phyloP scores from a whole-genome alignment of 2,888 invertebrate genomes.

The Coenonympha glycerion region DNA sequence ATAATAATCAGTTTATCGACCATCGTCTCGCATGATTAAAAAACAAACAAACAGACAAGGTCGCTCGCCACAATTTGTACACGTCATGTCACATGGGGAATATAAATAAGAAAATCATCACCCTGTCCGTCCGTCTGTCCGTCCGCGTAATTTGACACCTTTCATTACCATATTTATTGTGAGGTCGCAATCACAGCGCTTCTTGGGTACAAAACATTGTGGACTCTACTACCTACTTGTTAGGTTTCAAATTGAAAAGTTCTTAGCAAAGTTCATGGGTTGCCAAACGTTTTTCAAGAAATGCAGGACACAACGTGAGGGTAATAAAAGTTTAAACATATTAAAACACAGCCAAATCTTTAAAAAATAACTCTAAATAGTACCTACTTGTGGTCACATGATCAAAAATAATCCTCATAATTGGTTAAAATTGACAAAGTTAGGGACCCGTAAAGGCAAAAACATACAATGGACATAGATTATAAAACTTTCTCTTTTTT shows the following conservation, averaged over 20 bases:
- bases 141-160: conserved; percentile 70
- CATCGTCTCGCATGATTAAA: conserved; percentile 4
- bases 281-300: too few relatives aligned
- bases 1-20: too few relatives aligned
- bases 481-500: too few relatives aligned
- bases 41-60: conserved; percentile 46
- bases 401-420: too few relatives aligned
- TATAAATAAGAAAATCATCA: conserved; percentile 65
- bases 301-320: too few relatives aligned
- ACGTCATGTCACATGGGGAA: conserved; percentile 44
- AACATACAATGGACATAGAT: too few relatives aligned
- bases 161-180: conserved; percentile 74
- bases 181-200: conserved; percentile 31
- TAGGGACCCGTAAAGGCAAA: too few relatives aligned
- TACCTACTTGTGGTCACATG: too few relatives aligned
- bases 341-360: too few relatives aligned
- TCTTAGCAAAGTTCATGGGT: neutral
- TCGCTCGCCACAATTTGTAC: conserved; percentile 53
- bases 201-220: conserved; percentile 28
- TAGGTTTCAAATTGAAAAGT: conserved; percentile 3
- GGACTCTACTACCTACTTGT: neutral
- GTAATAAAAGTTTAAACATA: too few relatives aligned
- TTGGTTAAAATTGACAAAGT: too few relatives aligned
- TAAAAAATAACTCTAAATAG: too few relatives aligned
- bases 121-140: conserved; percentile 51